Conservation (phyloP, 2,888 invertebrate species). For the Melanostoma mellinum region DNA sequence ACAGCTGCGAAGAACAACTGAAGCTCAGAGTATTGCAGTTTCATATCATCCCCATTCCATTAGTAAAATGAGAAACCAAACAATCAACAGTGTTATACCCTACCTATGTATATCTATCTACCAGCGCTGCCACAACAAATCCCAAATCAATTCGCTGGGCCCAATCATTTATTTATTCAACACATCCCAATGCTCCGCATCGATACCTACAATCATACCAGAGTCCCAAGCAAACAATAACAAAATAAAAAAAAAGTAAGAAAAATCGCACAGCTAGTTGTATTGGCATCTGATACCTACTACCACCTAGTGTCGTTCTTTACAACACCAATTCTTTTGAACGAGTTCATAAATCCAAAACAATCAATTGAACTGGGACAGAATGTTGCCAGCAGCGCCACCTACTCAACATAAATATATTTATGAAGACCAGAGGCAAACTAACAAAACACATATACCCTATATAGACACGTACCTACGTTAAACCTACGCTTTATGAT, state of each 20-base stretch:
- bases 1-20: too few relatives aligned
- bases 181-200: constrained; percentile 52
- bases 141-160: constrained; percentile 68
- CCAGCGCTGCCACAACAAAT: constrained; percentile 41
- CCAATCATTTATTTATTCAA: constrained; percentile 67
- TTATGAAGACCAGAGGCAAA: constrained; percentile 29
- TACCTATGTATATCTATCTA: neutral
- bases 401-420: constrained; percentile 8
- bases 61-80: constrained; percentile 56
- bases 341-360: constrained; percentile 66
- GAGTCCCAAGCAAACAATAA: constrained; percentile 1
- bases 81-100: constrained; percentile 29
- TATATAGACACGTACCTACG: constrained; percentile 9
- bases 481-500: constrained; percentile 26
- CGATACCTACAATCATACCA: constrained; percentile 65
- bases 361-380: constrained; percentile 30
- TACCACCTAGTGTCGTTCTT: constrained; percentile 41
- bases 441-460: too few relatives aligned
- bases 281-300: neutral
- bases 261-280: constrained; percentile 34
- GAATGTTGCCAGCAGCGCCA: neutral
- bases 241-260: constrained; percentile 40
- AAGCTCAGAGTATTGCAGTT: too few relatives aligned
- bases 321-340: constrained; percentile 57
- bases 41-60: constrained; percentile 43